Conservation (phyloP, 2,888 invertebrate genomes). For the Luffia ferchaultella region DNA sequence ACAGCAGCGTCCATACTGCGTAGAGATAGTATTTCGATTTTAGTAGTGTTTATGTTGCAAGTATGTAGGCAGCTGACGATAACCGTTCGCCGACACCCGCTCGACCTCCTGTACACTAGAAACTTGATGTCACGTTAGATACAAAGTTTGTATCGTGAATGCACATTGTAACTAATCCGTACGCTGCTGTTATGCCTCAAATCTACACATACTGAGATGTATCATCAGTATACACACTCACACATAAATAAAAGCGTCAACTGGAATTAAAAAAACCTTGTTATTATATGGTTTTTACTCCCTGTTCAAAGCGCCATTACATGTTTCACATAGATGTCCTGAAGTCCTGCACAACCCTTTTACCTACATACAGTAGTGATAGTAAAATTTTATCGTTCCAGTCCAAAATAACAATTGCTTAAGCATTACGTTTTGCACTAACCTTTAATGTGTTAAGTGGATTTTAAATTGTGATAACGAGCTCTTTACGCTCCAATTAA, state of each 20-base stretch:
- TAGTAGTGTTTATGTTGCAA: too few relatives aligned
- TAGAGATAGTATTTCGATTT: neutral
- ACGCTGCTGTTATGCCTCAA: too few relatives aligned
- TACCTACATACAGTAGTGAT: too few relatives aligned
- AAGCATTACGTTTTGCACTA: neutral
- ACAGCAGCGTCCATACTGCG: neutral
- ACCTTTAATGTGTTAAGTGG: neutral
- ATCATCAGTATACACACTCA: neutral
- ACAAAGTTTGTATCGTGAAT: too few relatives aligned
- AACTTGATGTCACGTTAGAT: too few relatives aligned
- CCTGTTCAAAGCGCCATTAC: neutral
- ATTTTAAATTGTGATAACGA: neutral
- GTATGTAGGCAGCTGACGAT: too few relatives aligned
- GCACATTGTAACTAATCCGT: too few relatives aligned
- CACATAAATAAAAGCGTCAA: neutral
- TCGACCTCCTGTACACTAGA: too few relatives aligned
- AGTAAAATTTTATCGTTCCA: neutral
- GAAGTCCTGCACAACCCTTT: neutral
- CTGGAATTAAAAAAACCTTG: neutral
- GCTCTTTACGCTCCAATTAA: neutral
- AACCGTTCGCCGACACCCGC: too few relatives aligned
- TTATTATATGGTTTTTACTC: neutral
- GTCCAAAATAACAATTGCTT: neutral
- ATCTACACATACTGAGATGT: neutral
- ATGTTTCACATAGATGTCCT: neutral